phyloP scores from a whole-genome alignment of 2,797 vertebrate species.

The Bufotes viridis region DNA sequence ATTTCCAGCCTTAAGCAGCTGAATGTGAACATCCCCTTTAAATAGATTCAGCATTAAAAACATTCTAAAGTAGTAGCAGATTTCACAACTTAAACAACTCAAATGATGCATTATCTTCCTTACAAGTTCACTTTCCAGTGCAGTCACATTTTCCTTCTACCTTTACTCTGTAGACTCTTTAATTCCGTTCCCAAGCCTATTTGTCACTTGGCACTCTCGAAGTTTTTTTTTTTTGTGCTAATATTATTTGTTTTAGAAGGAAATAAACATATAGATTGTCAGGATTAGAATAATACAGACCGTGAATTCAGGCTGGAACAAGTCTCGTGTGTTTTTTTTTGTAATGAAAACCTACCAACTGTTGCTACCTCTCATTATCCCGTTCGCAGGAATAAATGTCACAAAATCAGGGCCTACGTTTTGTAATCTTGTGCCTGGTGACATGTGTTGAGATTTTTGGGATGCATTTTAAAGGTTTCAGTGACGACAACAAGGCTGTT shows the following conservation, averaged over 20 bases:
- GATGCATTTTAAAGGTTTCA: conserved; percentile 61
- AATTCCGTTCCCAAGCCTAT: conserved; percentile 18
- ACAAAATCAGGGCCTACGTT: conserved; percentile 57
- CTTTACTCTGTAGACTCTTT: not conserved
- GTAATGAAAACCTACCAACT: conserved; percentile 43
- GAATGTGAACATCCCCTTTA: not conserved
- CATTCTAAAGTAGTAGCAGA: not conserved
- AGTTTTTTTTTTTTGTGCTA: not conserved
- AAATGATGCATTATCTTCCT: not conserved
- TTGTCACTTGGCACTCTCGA: conserved; percentile 28
- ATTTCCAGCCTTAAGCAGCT: not conserved
- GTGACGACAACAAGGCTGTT: conserved; percentile 62
- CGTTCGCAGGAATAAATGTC: conserved; percentile 57
- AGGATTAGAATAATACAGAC: conserved; percentile 43
- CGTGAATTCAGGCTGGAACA: conserved; percentile 13
- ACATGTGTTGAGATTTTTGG: conserved; percentile 61
- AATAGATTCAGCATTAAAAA: not conserved
- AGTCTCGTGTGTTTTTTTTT: conserved; percentile 4
- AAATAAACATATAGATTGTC: conserved; percentile 58
- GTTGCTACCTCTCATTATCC: conserved; percentile 60
- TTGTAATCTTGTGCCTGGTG: conserved; percentile 61
- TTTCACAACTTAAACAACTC: not conserved
- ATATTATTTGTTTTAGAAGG: conserved; percentile 26
- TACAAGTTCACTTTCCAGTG: not conserved
- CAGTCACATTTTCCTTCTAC: not conserved